Base-by-base conservation (phyloP, 2,888 invertebrate genomes). In the Tipula helvola region DNA sequence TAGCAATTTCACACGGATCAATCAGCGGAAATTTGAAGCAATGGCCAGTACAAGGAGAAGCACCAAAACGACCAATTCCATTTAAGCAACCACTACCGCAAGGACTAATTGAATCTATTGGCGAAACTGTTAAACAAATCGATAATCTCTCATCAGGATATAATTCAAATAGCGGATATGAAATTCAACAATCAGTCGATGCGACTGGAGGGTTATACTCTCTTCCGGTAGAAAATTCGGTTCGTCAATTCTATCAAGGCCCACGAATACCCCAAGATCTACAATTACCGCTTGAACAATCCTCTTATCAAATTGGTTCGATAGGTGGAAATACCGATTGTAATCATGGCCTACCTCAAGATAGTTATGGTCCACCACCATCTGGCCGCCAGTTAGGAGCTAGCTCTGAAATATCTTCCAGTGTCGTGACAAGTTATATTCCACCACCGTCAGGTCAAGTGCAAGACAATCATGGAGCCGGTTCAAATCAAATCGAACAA, bases 71-170 rank as follows among this genome's bases (percentile, higher is more conserved):
- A 44, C 96, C 96, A 0, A 93, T 96, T 5, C 93, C 95, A 88
- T 96, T 95, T 90, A 93, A 95, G 85, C 95, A 95, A n/a, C 94
- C 95, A 0, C 95, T 96, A 0, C 96, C 96, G 0, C 92, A 93
- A 86, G 95, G 95, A 0, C 90, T 96, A 4, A 91, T 96, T 3
- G 93, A 95, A 88, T 94, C 93, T 86, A 94, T 95, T 88, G 95
- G 93, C 0, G 93, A 94, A 86, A 92, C 93, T 0, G 94, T 94
- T 0, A 93, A 93, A 86, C 93, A 94, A 18, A 93, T 95, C 88
- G 95, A 95, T 89, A 90, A 92, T 18, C 93, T 93, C 16, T 84
- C 84, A 84, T 36, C 84, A 16, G 84, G 84, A n/a, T 36, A 41
- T 8, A 84, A 16, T n/a, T 84, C 47, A 87, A 93, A 93, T 0